Evolutionary conservation across 2,888 invertebrate genomes (phyloP).

Genomic region (Microplitis deprimator): DNA sequence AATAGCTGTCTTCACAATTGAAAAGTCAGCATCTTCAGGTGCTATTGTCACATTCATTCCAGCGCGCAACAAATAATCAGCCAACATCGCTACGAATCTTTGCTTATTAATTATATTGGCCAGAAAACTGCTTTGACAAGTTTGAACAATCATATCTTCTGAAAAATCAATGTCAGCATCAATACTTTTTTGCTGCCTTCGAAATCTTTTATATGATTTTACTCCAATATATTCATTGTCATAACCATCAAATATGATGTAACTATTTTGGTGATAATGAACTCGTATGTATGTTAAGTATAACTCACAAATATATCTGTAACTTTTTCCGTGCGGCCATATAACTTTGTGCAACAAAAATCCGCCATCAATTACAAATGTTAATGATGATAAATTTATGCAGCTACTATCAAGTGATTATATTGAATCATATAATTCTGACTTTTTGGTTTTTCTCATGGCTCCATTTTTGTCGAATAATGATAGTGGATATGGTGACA

Average conservation of each 20-base stretch:
- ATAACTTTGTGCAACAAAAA: conserved; percentile 21
- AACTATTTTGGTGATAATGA: conserved; percentile 21
- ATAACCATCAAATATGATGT: conserved; percentile 44
- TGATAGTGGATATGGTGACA: conserved; percentile 44
- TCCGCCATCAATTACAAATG: conserved; percentile 33
- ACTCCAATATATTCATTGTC: conserved; percentile 17
- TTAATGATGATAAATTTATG: background rate
- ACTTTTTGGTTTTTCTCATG: conserved; percentile 44
- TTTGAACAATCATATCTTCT: background rate
- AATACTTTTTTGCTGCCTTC: conserved; percentile 6
- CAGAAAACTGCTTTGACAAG: background rate
- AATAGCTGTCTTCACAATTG: conserved; percentile 12
- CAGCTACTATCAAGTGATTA: background rate
- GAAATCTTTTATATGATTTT: conserved; percentile 33
- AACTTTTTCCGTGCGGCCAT: conserved; percentile 23
- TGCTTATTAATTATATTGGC: background rate
- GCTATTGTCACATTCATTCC: background rate
- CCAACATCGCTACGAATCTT: background rate
- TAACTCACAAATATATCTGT: background rate
- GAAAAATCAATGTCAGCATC: conserved; percentile 32
- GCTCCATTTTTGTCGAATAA: conserved; percentile 44
- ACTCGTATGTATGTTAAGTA: conserved; percentile 3
- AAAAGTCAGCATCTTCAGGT: background rate
- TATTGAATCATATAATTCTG: conserved; percentile 29
- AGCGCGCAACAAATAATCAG: background rate